Percentiles rank a stretch among this genome's conserved stretches.
Evolutionary conservation across 2,113 vertebrate species (phyloP).

Genomic region (Sinocyclocheilus anophthalmus): DNA sequence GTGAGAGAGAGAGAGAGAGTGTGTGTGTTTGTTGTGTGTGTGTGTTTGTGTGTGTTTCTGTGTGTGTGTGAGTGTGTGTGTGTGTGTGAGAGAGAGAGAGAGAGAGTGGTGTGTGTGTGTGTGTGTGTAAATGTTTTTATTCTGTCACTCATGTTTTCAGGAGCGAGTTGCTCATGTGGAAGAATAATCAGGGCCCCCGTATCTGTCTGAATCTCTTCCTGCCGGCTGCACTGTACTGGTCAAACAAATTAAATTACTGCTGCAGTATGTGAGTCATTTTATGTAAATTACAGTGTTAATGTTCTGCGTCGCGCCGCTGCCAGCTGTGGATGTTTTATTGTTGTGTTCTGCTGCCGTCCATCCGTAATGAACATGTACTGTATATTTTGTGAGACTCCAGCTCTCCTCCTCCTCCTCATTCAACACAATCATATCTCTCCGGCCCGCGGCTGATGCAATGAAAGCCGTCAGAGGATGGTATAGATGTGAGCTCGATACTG

Average conservation of each 20-base stretch:
- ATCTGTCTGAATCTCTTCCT: slow-evolving; percentile 81
- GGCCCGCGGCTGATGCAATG: not conserved
- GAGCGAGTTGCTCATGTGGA: slow-evolving; percentile 77
- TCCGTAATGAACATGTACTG: slow-evolving; percentile 63
- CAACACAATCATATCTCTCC: slow-evolving; percentile 60
- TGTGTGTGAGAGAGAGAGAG: no score
- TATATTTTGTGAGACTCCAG: slow-evolving; percentile 56
- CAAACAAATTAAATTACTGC: slow-evolving; percentile 95
- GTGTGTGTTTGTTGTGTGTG: no score
- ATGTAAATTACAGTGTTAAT: slow-evolving; percentile 98
- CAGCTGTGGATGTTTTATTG: slow-evolving; percentile 81
- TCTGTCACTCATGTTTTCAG: slow-evolving; percentile 70
- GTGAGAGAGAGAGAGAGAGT: no score
- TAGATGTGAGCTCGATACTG: slow-evolving; percentile 54
- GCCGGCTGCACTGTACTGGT: slow-evolving; percentile 82
- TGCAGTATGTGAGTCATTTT: slow-evolving; percentile 96
- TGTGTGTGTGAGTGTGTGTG: not conserved
- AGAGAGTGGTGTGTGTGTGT: not conserved
- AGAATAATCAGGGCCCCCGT: slow-evolving; percentile 76
- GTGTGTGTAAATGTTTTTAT: slow-evolving; percentile 53
- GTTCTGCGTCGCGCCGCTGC: slow-evolving; percentile 87
- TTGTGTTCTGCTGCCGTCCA: slow-evolving; percentile 63
- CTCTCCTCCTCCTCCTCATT: not conserved
- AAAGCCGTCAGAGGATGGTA: slow-evolving; percentile 43
- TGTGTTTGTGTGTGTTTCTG: slow-evolving; percentile 17